These are phyloP conservation scores for Ramphastos sulfuratus DNA, from an alignment of 2,113 vertebrate species.

Conservation along the genomic window DNA sequence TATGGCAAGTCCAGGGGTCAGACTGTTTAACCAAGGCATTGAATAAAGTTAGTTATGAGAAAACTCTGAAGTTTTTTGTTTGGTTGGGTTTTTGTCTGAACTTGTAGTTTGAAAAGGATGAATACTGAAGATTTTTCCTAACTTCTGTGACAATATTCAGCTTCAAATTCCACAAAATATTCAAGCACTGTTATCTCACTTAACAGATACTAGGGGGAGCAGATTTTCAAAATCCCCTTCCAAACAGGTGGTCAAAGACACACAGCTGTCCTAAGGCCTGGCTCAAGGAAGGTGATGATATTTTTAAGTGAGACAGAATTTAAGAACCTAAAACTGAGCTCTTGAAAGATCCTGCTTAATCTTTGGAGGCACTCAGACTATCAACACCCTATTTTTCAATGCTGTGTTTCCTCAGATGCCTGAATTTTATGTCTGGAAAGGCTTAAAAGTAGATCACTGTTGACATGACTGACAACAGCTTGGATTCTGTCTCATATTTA, in stretches of 20 bases:
- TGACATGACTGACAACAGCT: slow-evolving; percentile 42
- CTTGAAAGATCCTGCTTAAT: slow-evolving; percentile 37
- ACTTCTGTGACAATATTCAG: not conserved
- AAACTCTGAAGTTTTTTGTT: not conserved
- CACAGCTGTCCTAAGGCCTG: not conserved
- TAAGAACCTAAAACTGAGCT: slow-evolving; percentile 20
- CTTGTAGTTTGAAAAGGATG: not conserved
- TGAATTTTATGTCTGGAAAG: slow-evolving; percentile 34
- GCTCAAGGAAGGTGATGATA: not conserved
- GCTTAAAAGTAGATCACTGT: slow-evolving; percentile 40
- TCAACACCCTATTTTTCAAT: slow-evolving; percentile 45
- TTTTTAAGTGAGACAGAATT: slow-evolving; percentile 34
- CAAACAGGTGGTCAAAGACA: not conserved
- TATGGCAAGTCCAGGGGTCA: not conserved
- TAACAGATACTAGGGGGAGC: not conserved
- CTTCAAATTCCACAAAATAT: not conserved
- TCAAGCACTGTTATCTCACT: slow-evolving; percentile 16
- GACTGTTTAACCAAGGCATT: not conserved
- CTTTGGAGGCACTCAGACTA: slow-evolving; percentile 34
- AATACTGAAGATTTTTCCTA: not conserved
- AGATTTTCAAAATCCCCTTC: slow-evolving; percentile 10
- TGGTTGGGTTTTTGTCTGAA: not conserved
- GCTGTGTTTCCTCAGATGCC: not conserved
- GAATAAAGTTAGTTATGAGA: not conserved
- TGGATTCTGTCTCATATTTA: slow-evolving; percentile 13